Percentiles rank a stretch among this genome's conserved stretches.
Conservation (phyloP, 2,113 vertebrate species). For the Tiliqua scincoides region DNA sequence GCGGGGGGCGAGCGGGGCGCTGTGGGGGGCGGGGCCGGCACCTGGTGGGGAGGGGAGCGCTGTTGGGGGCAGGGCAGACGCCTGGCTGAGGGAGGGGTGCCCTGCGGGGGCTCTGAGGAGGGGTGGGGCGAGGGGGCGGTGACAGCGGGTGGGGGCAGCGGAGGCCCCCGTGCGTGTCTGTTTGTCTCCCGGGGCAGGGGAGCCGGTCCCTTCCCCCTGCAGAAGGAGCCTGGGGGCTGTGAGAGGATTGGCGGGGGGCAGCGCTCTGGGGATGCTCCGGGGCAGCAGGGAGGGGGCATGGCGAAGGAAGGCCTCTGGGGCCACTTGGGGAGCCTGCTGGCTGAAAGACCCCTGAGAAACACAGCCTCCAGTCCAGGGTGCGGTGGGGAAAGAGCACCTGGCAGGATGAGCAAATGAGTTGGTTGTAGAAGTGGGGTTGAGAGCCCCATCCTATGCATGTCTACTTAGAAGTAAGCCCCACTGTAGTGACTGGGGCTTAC, state of each 20-base stretch:
- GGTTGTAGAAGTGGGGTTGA: too few relatives aligned
- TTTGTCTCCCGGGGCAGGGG: background rate
- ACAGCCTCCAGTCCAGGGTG: background rate
- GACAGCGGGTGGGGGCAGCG: background rate
- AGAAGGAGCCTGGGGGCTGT: too few relatives aligned
- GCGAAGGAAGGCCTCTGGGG: background rate
- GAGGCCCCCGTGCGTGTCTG: too few relatives aligned
- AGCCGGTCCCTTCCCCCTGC: too few relatives aligned
- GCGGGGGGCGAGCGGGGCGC: background rate
- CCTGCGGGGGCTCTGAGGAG: too few relatives aligned
- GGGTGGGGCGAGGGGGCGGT: background rate
- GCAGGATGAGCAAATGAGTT: too few relatives aligned
- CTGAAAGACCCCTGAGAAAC: background rate
- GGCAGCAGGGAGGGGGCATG: too few relatives aligned
- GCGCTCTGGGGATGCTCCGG: too few relatives aligned
- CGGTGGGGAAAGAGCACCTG: background rate
- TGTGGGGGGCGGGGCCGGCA: constrained; percentile 17
- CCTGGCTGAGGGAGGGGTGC: background rate
- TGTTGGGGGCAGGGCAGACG: background rate
- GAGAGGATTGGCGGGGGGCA: too few relatives aligned
- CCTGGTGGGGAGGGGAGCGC: background rate
- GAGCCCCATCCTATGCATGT: too few relatives aligned
- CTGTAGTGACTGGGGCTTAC: too few relatives aligned
- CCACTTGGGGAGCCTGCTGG: background rate
- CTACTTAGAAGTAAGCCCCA: too few relatives aligned